Base-by-base conservation (phyloP, 2,797 vertebrate genomes). In the Dryobates pubescens region DNA sequence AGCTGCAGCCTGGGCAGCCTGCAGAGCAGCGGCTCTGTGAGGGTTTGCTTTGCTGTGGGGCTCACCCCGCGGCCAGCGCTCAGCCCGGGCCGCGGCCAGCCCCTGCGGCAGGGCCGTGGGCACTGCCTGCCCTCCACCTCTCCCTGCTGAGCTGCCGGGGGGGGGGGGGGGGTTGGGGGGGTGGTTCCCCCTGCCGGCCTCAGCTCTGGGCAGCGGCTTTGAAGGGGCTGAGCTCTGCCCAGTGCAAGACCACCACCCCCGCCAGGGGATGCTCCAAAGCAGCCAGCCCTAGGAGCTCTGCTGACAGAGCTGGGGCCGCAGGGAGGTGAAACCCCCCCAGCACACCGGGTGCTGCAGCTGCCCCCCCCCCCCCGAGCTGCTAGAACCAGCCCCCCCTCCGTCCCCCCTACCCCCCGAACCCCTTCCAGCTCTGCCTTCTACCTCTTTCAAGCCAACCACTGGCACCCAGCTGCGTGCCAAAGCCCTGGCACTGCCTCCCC, bases 31-130 rank as follows among this genome's bases (percentile, higher is more conserved):
- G 3, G 13, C 74, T 20, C 29, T 4, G 0, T 47, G n/a, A 71
- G 30, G 0, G 4, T 29, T 41, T 34, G 32, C 24, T 29, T 41
- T 34, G 32, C 24, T 24, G 41, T 62, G 27, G 30, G 26, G 11
- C n/a, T 77, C 71, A 27, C 17, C 49, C 10, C 41, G 43, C 0
- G 5, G 17, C 2, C 0, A 1, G 30, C 15, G 49, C 49, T 68
- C 43, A 17, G 3, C n/a, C 34, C 38, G 26, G 45, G 12, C 20
- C 2, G 1, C 2, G 0, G 36, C 1, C 2, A 70, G n/a, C 4
- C 47, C 22, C 27, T 1, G 5, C 26, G 2, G 1, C 15, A 24
- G 16, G 34, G 57, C 41, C 10, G 1, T 1, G 8, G 38, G 26
- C 30, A n/a, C 38, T 0, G 12, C 17, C 47, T 2, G 3, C 62